Percentiles rank a stretch among this genome's conserved stretches.
These are phyloP conservation scores for Tychaedon coryphoeus DNA, from an alignment of 2,113 vertebrate genomes.

Conservation along the genomic window DNA sequence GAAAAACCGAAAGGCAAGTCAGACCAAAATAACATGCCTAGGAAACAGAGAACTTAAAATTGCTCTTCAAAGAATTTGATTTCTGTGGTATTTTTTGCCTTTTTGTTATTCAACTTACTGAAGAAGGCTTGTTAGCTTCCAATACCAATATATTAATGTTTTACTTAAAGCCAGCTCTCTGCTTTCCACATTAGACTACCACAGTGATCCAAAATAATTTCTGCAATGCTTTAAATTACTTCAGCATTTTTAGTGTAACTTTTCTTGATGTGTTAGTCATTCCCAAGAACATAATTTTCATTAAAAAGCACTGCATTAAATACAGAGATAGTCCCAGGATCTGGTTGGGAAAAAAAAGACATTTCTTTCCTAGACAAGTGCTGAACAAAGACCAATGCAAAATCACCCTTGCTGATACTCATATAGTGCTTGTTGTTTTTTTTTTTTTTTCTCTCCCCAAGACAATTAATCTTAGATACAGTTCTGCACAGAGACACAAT, in stretches of 20 bases:
- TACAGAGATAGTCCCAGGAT: not conserved
- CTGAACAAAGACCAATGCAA: not conserved
- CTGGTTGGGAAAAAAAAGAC: not conserved
- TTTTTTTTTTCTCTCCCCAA: not conserved
- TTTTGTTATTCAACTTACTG: not conserved
- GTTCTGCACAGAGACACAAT: not conserved
- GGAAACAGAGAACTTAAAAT: not conserved
- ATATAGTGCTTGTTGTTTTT: accelerated
- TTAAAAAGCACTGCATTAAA: not conserved
- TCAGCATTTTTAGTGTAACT: not conserved
- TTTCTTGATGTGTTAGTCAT: not conserved
- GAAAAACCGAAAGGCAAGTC: not conserved
- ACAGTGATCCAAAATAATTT: not conserved
- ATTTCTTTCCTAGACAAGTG: not conserved
- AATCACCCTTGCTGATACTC: not conserved
- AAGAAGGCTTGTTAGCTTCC: not conserved
- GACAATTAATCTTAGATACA: not conserved
- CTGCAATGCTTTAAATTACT: not conserved
- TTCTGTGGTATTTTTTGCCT: not conserved
- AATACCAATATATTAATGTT: not conserved
- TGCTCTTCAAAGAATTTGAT: not conserved
- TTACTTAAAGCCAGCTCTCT: not conserved
- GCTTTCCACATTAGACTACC: not conserved
- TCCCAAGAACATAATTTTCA: not conserved
- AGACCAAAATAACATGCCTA: not conserved